phyloP scores from a whole-genome alignment of 2,113 vertebrate genomes.

The Ariopsis seemanni region DNA sequence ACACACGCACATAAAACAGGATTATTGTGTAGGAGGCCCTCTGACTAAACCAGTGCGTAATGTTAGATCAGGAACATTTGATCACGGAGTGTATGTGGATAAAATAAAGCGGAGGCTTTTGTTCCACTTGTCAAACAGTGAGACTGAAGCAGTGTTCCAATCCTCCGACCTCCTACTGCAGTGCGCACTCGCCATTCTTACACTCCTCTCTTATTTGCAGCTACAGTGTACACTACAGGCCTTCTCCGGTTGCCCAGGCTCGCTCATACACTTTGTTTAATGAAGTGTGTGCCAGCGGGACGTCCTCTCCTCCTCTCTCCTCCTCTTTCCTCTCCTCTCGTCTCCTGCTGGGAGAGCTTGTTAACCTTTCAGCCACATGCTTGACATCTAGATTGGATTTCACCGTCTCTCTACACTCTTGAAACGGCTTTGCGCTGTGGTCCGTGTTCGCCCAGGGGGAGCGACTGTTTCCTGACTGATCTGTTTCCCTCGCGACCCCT shows the following conservation, averaged over 20 bases:
- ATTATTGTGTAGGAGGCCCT: slow-evolving; percentile 10
- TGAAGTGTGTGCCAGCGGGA: slow-evolving; percentile 15
- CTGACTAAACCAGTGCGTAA: slow-evolving; percentile 10
- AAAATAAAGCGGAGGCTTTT: slow-evolving; percentile 8
- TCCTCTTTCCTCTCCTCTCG: slow-evolving; percentile 38
- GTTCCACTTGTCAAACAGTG: slow-evolving; percentile 19
- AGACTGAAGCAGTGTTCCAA: not conserved
- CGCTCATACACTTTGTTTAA: slow-evolving; percentile 21
- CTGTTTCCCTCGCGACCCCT: slow-evolving; percentile 67
- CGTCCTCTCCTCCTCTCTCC: slow-evolving; percentile 32
- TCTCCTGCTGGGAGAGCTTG: slow-evolving; percentile 44
- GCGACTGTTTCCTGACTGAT: slow-evolving; percentile 69
- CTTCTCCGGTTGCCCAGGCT: slow-evolving; percentile 32
- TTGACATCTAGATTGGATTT: slow-evolving; percentile 69
- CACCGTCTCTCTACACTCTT: slow-evolving; percentile 67
- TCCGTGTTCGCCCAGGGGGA: slow-evolving; percentile 69
- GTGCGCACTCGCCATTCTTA: not conserved
- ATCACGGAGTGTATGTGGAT: not conserved
- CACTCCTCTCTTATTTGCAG: slow-evolving; percentile 1
- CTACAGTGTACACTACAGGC: slow-evolving; percentile 22
- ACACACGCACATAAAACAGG: not conserved
- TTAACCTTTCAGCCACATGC: slow-evolving; percentile 59
- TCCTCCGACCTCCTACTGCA: slow-evolving; percentile 26
- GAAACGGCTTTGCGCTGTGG: slow-evolving; percentile 62
- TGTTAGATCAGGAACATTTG: slow-evolving; percentile 3